Percentiles rank a stretch among this genome's conserved stretches.
These are phyloP conservation scores for Scelioninae gen. 1 DNA, from an alignment of 2,888 invertebrate genomes.

Conservation along the genomic window DNA sequence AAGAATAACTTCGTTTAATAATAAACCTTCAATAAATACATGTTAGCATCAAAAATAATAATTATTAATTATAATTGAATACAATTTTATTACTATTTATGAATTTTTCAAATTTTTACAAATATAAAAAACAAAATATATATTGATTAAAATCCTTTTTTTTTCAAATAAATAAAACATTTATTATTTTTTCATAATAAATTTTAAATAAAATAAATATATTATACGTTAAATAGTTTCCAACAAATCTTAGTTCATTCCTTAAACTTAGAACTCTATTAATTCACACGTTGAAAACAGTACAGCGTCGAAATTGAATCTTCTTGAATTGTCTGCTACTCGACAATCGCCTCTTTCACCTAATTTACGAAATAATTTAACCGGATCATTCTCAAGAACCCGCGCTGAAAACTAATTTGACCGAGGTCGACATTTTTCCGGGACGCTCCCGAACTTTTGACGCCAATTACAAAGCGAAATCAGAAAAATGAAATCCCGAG, in stretches of 20 bases:
- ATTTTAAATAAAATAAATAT: too few relatives aligned
- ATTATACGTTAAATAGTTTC: too few relatives aligned
- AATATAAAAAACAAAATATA: too few relatives aligned
- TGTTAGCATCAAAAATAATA: too few relatives aligned
- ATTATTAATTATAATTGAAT: too few relatives aligned
- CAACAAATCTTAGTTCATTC: conserved; percentile 59
- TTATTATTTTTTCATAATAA: too few relatives aligned
- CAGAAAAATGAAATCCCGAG: conserved; percentile 37
- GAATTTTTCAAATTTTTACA: too few relatives aligned
- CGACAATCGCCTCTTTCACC: neutral
- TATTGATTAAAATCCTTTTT: too few relatives aligned
- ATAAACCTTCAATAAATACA: too few relatives aligned
- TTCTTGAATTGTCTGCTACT: neutral
- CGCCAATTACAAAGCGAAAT: conserved; percentile 32
- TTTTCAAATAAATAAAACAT: too few relatives aligned
- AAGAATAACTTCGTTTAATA: too few relatives aligned
- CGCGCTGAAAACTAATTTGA: conserved; percentile 14
- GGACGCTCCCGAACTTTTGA: neutral
- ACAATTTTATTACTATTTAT: too few relatives aligned
- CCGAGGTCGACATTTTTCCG: conserved; percentile 7
- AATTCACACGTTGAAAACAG: neutral
- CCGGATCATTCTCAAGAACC: neutral
- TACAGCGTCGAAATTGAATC: neutral
- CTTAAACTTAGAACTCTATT: conserved; percentile 3
- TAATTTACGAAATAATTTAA: conserved; percentile 6